Base-by-base conservation (phyloP, 2,113 vertebrate species). In the Tupaia chinensis region DNA sequence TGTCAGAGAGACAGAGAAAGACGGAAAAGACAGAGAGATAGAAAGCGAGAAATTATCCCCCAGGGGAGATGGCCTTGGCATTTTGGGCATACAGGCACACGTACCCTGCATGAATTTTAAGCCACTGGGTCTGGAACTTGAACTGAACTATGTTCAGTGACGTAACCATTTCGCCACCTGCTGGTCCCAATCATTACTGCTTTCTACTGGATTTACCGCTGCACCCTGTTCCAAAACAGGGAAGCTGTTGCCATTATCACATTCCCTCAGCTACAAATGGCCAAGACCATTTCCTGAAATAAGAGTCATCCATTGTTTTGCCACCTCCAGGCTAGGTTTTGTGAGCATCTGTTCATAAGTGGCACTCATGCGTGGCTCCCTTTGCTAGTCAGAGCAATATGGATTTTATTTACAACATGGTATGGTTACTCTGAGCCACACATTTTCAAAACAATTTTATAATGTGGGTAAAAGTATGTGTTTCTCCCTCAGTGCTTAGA, bases 181-280 rank as follows among this genome's bases (percentile, higher is more conserved):
- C 44, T 44, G 44, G 44, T 44, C 44, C 44, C 44, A 44, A 76
- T 66, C 82, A 81, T 90, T 19, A 77, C 34, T 65, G 22, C 82
- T 82, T 95, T 95, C 82, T 91, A 89, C 65, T 77, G 65, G 56
- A 87, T 87, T 87, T 78, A 66, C 19, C n/a, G 12, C 69, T 82
- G 53, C 11, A 25, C 69, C 66, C n/a, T 80, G 87, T 66, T 95
- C 90, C 80, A 77, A 81, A 70, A 82, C 44, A 83, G 44, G 78
- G 56, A 87, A 90, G 87, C 76, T 32, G 25, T 58, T 82, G 63
- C 70, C 81, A 82, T 87, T 70, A 82, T n/a, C 82, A 90, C 87
- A 72, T 93, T 82, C 96, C 58, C 90, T 74, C 76, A 78, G 44
- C 91, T 90, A 3, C 77, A 95, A 85, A 58, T 23, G 68, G 82